phyloP scores from a whole-genome alignment of 2,797 vertebrate genomes.

The Micropoecilia bifurca region DNA sequence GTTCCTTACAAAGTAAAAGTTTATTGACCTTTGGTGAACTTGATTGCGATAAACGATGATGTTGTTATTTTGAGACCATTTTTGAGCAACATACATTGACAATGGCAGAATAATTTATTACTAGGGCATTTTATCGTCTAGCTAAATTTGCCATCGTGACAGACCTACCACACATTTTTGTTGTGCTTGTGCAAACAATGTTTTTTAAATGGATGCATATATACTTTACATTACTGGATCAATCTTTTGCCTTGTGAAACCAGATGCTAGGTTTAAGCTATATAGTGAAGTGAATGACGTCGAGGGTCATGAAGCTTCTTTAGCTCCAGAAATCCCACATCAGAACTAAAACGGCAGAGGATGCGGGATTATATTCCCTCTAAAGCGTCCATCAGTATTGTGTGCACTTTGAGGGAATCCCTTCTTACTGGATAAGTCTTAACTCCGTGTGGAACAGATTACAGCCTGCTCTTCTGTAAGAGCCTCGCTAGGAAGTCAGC shows the following conservation, averaged over 20 bases:
- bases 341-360: conserved; percentile 13
- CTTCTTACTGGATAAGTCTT: conserved; percentile 34
- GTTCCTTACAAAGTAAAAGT: no score
- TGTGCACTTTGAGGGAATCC: conserved; percentile 26
- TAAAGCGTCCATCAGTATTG: conserved; percentile 20
- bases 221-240: background rate
- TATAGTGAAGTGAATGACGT: conserved; percentile 7
- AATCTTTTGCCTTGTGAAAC: background rate
- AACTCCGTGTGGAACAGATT: conserved; percentile 30
- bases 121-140: no score
- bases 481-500: conserved; percentile 28
- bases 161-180: background rate
- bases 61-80: no score
- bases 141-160: no score
- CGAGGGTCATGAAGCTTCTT: conserved; percentile 10
- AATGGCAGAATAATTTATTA: no score
- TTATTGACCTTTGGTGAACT: no score
- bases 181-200: background rate
- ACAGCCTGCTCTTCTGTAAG: conserved; percentile 32
- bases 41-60: no score
- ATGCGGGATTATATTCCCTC: conserved; percentile 19
- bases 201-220: no score
- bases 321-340: background rate
- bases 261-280: background rate
- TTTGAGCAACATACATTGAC: no score